These are phyloP conservation scores for Drosophila lowei DNA, from an alignment of 1,140 invertebrate species.

Conservation along the genomic window DNA sequence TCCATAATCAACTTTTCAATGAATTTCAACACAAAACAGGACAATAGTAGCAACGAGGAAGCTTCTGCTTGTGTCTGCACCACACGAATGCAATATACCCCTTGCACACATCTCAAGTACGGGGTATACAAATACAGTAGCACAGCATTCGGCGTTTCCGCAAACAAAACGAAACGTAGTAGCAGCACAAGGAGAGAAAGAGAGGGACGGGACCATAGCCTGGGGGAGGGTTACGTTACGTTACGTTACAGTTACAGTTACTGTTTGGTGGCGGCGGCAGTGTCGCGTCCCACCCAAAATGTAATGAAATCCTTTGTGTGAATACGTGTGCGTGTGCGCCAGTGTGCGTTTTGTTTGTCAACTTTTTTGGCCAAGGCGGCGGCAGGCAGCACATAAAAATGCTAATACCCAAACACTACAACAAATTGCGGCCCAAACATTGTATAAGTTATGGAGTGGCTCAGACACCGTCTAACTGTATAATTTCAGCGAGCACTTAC, in stretches of 20 bases:
- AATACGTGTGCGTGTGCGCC: slow-evolving; percentile 21
- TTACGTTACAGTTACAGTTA: slow-evolving; percentile 39
- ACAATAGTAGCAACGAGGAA: too few species aligned
- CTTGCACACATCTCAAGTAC: not conserved
- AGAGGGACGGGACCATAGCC: slow-evolving; percentile 17
- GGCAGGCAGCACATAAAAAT: slow-evolving; percentile 60
- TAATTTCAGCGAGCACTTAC: slow-evolving; percentile 45
- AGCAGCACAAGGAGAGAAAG: slow-evolving; percentile 15
- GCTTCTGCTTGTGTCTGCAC: not conserved
- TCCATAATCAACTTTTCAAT: too few species aligned
- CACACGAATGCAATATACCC: slow-evolving; percentile 14
- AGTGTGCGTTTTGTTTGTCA: slow-evolving; percentile 71
- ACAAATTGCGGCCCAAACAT: slow-evolving; percentile 68
- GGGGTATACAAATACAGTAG: slow-evolving; percentile 64
- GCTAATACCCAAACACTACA: slow-evolving; percentile 74
- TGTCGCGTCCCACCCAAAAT: slow-evolving; percentile 59
- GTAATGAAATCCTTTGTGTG: slow-evolving; percentile 76
- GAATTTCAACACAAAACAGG: too few species aligned
- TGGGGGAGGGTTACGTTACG: slow-evolving; percentile 29
- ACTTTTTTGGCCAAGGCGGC: slow-evolving; percentile 54
- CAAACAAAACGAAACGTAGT: slow-evolving; percentile 4
- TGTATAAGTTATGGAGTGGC: slow-evolving; percentile 14
- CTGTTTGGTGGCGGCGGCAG: not conserved
- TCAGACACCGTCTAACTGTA: too few species aligned
- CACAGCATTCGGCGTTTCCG: slow-evolving; percentile 71